Evolutionary conservation across 2,797 vertebrate genomes (phyloP).

Genomic region (Xenopus petersii): DNA sequence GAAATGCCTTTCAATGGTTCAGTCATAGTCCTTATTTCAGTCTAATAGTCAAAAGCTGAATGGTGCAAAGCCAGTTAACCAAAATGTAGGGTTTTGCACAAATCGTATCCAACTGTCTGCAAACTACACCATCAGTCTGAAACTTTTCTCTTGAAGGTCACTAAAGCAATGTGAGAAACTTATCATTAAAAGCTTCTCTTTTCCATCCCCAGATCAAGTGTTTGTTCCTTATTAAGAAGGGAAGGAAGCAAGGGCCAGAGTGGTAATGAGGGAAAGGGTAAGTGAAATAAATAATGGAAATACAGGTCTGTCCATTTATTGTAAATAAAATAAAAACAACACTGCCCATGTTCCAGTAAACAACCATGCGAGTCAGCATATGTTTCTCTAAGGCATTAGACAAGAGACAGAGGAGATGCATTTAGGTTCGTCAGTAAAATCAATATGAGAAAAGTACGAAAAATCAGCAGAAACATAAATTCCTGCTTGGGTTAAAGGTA

Average conservation of each 20-base stretch:
- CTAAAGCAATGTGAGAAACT: no score
- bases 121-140: no score
- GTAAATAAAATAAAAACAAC: constrained; percentile 20
- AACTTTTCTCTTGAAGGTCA: no score
- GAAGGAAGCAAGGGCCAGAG: neutral
- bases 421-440: neutral
- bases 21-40: no score
- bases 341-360: neutral
- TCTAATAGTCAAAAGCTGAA: no score
- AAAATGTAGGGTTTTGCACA: no score
- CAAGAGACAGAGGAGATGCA: neutral
- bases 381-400: neutral
- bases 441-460: neutral
- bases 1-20: no score
- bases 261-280: neutral
- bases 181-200: neutral
- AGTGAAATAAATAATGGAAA: neutral
- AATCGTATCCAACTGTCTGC: no score
- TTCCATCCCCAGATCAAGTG: neutral
- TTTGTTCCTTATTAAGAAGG: constrained; percentile 5
- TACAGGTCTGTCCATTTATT: neutral
- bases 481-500: neutral
- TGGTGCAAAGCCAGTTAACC: no score
- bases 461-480: neutral
- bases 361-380: neutral